Evolutionary conservation across 2,888 invertebrate genomes (phyloP).

Genomic region (Leptopilina myrica): DNA sequence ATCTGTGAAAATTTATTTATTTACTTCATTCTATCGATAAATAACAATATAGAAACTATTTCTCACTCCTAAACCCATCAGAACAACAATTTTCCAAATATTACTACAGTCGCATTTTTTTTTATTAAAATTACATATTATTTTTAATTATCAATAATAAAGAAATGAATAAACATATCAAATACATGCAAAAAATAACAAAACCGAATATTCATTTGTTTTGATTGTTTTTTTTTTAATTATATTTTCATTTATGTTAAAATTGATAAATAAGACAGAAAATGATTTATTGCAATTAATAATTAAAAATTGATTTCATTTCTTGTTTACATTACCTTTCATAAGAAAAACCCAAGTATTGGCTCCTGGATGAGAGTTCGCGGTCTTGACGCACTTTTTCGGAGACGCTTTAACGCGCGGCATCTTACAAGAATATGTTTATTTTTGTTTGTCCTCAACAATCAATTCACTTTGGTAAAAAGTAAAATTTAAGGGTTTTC

Average conservation of each 20-base stretch:
- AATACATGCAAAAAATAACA: background rate
- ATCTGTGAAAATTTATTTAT: constrained; percentile 73
- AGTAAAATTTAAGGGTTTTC: too few relatives aligned
- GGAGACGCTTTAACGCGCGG: constrained; percentile 79
- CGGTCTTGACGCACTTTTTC: constrained; percentile 78
- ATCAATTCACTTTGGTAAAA: background rate
- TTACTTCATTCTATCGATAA: background rate
- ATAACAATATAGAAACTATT: too few relatives aligned
- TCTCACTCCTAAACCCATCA: too few relatives aligned
- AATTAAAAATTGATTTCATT: too few relatives aligned
- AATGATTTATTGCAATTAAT: too few relatives aligned
- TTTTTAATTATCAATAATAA: too few relatives aligned
- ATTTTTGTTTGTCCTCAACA: background rate
- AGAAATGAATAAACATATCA: too few relatives aligned
- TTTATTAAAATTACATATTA: too few relatives aligned
- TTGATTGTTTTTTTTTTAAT: background rate
- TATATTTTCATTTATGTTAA: too few relatives aligned
- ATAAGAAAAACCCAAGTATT: constrained; percentile 84
- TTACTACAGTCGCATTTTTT: too few relatives aligned
- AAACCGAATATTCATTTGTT: background rate
- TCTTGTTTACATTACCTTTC: constrained; percentile 78
- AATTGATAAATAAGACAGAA: background rate
- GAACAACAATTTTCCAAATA: too few relatives aligned
- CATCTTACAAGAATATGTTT: constrained; percentile 60
- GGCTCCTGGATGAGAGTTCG: constrained; percentile 79